Evolutionary conservation across 2,113 vertebrate genomes (phyloP).

Genomic region (Ceuthmochares aereus): DNA sequence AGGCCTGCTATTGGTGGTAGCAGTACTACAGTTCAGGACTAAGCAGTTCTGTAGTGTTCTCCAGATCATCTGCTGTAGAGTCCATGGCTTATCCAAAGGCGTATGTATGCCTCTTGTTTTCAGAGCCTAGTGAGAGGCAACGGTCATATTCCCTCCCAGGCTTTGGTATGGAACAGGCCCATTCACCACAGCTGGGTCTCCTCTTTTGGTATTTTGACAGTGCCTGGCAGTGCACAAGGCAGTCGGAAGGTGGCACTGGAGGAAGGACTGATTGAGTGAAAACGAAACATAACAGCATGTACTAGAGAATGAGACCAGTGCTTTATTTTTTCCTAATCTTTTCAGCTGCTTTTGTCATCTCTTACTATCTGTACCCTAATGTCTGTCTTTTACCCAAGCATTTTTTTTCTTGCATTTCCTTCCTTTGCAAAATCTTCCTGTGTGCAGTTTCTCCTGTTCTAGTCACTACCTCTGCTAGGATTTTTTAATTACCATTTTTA

Average conservation of each 20-base stretch:
- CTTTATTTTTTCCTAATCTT: neutral
- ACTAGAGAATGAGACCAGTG: neutral
- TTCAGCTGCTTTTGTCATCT: neutral
- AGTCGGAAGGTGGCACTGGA: neutral
- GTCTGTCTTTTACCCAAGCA: neutral
- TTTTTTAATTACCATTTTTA: neutral
- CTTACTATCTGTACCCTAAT: neutral
- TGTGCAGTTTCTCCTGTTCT: neutral
- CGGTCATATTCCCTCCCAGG: neutral
- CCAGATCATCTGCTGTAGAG: neutral
- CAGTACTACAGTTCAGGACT: neutral
- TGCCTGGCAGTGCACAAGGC: neutral
- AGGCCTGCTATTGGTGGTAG: neutral
- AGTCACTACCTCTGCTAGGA: neutral
- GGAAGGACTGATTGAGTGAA: neutral
- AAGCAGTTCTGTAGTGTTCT: neutral
- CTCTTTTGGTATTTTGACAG: neutral
- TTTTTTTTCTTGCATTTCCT: neutral
- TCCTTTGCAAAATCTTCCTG: neutral
- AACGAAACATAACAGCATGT: no score
- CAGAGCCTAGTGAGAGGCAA: neutral
- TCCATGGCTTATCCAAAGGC: accelerated
- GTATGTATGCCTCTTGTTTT: neutral
- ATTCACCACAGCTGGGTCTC: neutral
- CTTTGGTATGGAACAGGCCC: neutral